Percentiles rank a stretch among this genome's conserved stretches.
Evolutionary conservation across 2,888 invertebrate species (phyloP).

Genomic region (Amphipyra berbera): DNA sequence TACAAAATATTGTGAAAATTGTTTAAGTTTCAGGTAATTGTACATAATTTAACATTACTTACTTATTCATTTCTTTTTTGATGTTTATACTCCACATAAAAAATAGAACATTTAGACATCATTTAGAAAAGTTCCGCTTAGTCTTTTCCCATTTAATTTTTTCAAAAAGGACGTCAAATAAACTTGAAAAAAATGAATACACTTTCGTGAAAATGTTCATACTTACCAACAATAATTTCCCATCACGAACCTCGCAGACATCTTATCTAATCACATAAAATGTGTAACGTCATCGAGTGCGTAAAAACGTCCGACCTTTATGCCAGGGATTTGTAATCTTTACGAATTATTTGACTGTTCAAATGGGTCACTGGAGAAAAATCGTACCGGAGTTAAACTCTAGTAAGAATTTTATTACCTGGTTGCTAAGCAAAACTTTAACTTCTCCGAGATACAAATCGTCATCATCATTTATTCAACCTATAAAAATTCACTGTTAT

Average conservation of each 20-base stretch:
- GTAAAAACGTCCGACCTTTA: conserved; percentile 47
- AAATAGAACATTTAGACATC: too few relatives aligned
- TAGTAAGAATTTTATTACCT: conserved; percentile 8
- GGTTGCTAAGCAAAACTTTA: background rate
- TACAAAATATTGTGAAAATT: conserved; percentile 1
- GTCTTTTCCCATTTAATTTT: too few relatives aligned
- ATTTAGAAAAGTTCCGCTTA: conserved; percentile 18
- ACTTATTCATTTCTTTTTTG: too few relatives aligned
- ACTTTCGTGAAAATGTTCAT: background rate
- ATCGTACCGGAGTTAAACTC: conserved; percentile 34
- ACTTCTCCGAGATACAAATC: too few relatives aligned
- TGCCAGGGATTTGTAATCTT: conserved; percentile 57
- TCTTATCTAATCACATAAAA: conserved; percentile 59
- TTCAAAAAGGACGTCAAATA: too few relatives aligned
- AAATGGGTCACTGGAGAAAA: conserved; percentile 46
- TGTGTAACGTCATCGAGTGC: conserved; percentile 47
- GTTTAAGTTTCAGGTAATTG: too few relatives aligned
- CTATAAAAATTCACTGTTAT: too few relatives aligned
- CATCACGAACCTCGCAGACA: conserved; percentile 30
- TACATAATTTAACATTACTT: too few relatives aligned
- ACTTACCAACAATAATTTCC: conserved; percentile 20
- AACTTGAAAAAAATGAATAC: too few relatives aligned
- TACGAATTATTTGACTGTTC: conserved; percentile 59
- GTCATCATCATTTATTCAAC: too few relatives aligned
- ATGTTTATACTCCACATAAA: too few relatives aligned